Evolutionary conservation across 2,888 invertebrate genomes (phyloP).

Genomic region (Electrophaes corylata): DNA sequence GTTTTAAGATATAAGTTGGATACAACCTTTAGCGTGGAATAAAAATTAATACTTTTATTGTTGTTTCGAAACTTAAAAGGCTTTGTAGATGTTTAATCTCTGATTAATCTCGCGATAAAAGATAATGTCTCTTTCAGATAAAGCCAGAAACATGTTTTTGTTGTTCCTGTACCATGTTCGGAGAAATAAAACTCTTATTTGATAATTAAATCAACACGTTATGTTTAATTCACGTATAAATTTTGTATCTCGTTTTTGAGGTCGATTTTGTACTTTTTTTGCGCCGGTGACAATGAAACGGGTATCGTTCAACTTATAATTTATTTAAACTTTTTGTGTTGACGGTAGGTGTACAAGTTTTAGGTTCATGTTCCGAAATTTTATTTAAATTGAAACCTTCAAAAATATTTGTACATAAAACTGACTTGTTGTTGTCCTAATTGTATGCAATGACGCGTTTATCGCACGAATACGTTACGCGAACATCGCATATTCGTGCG

Average conservation of each 20-base stretch:
- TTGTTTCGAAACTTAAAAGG: constrained; percentile 24
- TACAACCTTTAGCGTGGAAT: constrained; percentile 47
- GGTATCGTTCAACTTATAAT: not conserved
- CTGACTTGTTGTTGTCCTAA: too few species aligned
- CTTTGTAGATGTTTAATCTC: constrained; percentile 19
- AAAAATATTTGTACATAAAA: too few species aligned
- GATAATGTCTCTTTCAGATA: constrained; percentile 26
- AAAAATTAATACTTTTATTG: constrained; percentile 42
- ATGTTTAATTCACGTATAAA: constrained; percentile 2
- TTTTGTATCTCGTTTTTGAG: not conserved
- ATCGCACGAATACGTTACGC: too few species aligned
- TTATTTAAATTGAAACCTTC: not conserved
- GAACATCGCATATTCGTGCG: too few species aligned
- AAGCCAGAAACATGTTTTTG: constrained; percentile 5
- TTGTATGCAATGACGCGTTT: too few species aligned
- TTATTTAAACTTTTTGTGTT: constrained; percentile 17
- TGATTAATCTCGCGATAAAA: constrained; percentile 32
- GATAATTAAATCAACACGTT: constrained; percentile 21
- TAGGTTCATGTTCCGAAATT: not conserved
- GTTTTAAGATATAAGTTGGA: constrained; percentile 16
- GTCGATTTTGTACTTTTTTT: not conserved
- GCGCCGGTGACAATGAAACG: not conserved
- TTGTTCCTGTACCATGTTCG: not conserved
- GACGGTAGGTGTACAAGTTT: constrained; percentile 11
- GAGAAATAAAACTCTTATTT: not conserved